Percentiles rank a stretch among this genome's conserved stretches.
Evolutionary conservation across 2,888 invertebrate genomes (phyloP).

Genomic region (Tipula confusa): DNA sequence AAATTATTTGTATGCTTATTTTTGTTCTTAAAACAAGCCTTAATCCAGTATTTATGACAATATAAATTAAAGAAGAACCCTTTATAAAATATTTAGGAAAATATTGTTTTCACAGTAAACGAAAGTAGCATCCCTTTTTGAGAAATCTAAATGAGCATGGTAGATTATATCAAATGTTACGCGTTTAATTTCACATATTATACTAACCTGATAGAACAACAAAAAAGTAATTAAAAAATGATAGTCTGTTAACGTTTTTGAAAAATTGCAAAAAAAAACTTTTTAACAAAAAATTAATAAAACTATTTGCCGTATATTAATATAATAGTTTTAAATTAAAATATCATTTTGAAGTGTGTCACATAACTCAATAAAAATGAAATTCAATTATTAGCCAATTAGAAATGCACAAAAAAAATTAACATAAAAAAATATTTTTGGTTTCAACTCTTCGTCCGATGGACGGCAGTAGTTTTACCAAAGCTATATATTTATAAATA

Average conservation of each 20-base stretch:
- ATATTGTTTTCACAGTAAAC: too few species aligned
- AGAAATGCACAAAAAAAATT: not conserved
- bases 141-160: not conserved
- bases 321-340: not conserved
- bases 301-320: not conserved
- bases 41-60: too few species aligned
- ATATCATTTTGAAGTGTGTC: not conserved
- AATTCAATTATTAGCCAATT: constrained; percentile 20
- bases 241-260: not conserved
- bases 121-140: not conserved
- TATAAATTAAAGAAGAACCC: too few species aligned
- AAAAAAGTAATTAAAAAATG: not conserved
- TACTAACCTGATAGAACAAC: not conserved
- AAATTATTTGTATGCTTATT: too few species aligned
- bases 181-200: not conserved
- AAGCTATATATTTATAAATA: not conserved
- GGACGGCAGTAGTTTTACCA: not conserved
- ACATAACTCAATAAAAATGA: constrained; percentile 3
- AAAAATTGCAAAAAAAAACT: not conserved
- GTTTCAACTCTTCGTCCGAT: not conserved
- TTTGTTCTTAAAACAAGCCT: too few species aligned
- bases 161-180: not conserved
- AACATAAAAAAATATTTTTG: not conserved
- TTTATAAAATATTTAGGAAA: too few species aligned
- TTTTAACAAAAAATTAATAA: not conserved